Evolutionary conservation across 2,797 vertebrate species (phyloP), one percentile per base, ranked within the genome.

Genomic region (Micromesistius poutassou): DNA sequence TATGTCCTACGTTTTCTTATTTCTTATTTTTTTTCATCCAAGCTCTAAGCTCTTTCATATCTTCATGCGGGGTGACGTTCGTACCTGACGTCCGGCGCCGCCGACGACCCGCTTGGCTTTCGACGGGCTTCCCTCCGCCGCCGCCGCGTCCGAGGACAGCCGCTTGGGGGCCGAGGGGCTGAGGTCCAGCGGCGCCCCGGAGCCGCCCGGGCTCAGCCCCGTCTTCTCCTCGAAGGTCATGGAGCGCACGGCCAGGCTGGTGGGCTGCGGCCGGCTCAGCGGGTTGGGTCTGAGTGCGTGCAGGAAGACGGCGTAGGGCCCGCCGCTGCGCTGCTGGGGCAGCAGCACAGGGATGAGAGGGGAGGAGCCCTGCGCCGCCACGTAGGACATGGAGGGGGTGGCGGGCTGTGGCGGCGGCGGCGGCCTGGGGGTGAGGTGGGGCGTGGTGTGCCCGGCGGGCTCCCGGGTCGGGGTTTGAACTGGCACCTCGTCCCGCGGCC

Each of bases 271-370:
- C 87, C 94, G 75, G 71, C 79, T 78, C 30, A 86, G 81, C n/a
- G 89, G 82, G 76, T 90, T 90, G 0, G 94, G 87, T 76, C 92
- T 93, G 66, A 95, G 83, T 70, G 95, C 89, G 19, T 94, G 95
- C 85, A 98, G 66, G 74, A 96, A 98, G 25, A 99, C 88, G 0
- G 97, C 93, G 33, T 95, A 97, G 0, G 97, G 87, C 0, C 94
- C 86, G 4, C 83, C 88, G 0, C 95, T 89, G 55, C 83, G 89
- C 76, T 93, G 83, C 77, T 94, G 96, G 84, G 96, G 95, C 81
- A 97, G 90, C 66, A 97, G 88, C 70, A 97, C 85, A 0, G 96
- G 96, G 80, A 96, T 92, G 12, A 96, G 86, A 0, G 95, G 90
- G 0, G 96, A 92, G 0, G 96, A 92, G 73, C 94, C 85, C 73